Evolutionary conservation across 2,113 vertebrate genomes (phyloP).

Genomic region (Oophaga pumilio): DNA sequence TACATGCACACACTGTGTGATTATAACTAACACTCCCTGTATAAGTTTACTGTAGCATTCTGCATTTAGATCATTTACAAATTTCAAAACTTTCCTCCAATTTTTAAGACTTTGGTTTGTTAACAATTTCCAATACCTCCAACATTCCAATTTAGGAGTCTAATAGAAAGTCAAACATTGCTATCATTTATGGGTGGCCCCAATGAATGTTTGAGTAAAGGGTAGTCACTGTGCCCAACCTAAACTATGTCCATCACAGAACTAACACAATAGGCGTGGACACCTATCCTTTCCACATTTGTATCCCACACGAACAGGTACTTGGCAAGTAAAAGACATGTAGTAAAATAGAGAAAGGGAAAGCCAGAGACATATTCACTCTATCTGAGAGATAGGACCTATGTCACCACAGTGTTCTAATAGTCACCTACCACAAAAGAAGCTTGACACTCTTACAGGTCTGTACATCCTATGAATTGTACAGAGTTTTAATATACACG

Average conservation of each 20-base stretch:
- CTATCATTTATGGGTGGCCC: constrained; percentile 23
- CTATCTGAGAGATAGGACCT: background rate
- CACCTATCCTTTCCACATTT: constrained; percentile 28
- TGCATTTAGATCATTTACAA: background rate
- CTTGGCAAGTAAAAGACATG: constrained; percentile 20
- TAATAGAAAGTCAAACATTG: constrained; percentile 51
- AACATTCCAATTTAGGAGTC: background rate
- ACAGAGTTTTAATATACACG: too few species aligned
- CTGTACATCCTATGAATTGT: too few species aligned
- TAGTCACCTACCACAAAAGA: background rate
- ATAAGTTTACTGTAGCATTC: too few species aligned
- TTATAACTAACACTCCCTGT: too few species aligned
- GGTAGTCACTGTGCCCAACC: constrained; percentile 36
- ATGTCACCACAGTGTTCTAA: background rate
- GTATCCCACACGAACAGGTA: constrained; percentile 26
- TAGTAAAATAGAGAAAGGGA: background rate
- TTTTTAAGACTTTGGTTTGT: background rate
- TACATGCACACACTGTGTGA: too few species aligned
- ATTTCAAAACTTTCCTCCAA: background rate
- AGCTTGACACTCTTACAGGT: background rate
- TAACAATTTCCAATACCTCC: background rate
- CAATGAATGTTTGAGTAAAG: constrained; percentile 31
- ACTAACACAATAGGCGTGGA: constrained; percentile 34
- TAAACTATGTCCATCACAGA: constrained; percentile 10
- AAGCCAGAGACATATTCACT: background rate